Evolutionary conservation across 2,888 invertebrate genomes (phyloP).

Genomic region (Dolomedes plantarius): DNA sequence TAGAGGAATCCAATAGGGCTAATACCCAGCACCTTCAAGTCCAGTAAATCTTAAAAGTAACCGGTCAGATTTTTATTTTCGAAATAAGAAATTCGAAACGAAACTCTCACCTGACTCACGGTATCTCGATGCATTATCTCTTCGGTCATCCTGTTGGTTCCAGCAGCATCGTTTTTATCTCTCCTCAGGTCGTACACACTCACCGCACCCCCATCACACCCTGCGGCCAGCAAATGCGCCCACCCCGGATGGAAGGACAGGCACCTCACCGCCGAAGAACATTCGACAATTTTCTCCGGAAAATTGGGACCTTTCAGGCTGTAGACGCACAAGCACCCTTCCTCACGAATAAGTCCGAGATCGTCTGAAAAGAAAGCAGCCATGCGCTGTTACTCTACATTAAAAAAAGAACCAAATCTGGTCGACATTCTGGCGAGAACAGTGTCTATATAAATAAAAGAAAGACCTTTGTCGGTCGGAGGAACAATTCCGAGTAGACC

Average conservation of each 20-base stretch:
- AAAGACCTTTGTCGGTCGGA: too few relatives aligned
- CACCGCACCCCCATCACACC: background rate
- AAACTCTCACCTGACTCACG: slow-evolving; percentile 35
- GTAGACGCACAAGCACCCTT: slow-evolving; percentile 27
- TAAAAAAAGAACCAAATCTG: too few relatives aligned
- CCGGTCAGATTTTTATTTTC: too few relatives aligned
- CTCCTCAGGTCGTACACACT: slow-evolving; percentile 19
- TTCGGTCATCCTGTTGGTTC: slow-evolving; percentile 2
- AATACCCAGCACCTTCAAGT: too few relatives aligned
- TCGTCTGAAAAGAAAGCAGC: slow-evolving; percentile 23
- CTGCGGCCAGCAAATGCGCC: slow-evolving; percentile 24
- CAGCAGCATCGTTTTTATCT: background rate
- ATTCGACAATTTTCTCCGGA: slow-evolving; percentile 25
- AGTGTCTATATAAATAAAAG: too few relatives aligned
- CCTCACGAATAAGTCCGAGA: slow-evolving; percentile 9
- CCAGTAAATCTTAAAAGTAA: too few relatives aligned
- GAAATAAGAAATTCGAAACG: too few relatives aligned
- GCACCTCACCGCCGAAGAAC: slow-evolving; percentile 25
- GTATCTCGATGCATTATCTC: slow-evolving; percentile 19
- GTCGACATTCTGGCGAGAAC: too few relatives aligned
- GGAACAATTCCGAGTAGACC: too few relatives aligned
- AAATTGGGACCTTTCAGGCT: slow-evolving; percentile 45
- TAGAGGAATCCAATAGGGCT: too few relatives aligned
- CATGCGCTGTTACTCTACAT: too few relatives aligned
- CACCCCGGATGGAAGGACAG: slow-evolving; percentile 30